Base-by-base conservation (phyloP, 2,888 invertebrate species). In the Rosalia funebris region DNA sequence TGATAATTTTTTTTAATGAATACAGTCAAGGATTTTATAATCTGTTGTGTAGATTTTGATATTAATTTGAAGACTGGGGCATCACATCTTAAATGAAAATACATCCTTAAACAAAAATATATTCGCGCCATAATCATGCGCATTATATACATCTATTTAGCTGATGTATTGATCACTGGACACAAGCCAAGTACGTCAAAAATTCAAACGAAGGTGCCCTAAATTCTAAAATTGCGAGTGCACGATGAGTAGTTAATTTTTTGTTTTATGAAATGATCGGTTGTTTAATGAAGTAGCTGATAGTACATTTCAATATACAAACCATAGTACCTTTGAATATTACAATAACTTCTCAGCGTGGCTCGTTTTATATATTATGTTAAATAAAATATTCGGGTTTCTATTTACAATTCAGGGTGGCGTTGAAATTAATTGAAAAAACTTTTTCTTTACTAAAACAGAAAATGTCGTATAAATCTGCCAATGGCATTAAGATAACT, bases 391-490 rank as follows among this genome's bases (percentile, higher is more conserved):
- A 14, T 11, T 31, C 34, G 25, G 50, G 19, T 12, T 53, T 32
- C 17, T 12, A 65, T 62, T 66, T 45, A 57, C 66, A 58, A 69
- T 65, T 57, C 69, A 70, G 62, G 66, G 71, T 73, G 72, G 71
- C 66, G 69, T 65, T 66, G 53, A 65, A 63, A 62, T 53, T 69
- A 31, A 16, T 71, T 31, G 57, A 55, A 53, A 69, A 69, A 42
- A 47, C 61, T 16, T 59, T 65, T 39, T 53, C 56, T 47, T 46
- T 65, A 16, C 54, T 61, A 32, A 41, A 41, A 17, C 57, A 58
- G 32, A 75, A 75, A 63, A 87, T 88, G 87, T 87, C 87, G 77
- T 83, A 82, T 79, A 85, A 84, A 78, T 77, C 84, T 54, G 83
- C 84, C 66, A 87, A 86, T 76, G 86, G 86, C 79, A 80, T 86